Evolutionary conservation across 2,113 vertebrate genomes (phyloP).

Genomic region (Tragelaphus buxtoni): DNA sequence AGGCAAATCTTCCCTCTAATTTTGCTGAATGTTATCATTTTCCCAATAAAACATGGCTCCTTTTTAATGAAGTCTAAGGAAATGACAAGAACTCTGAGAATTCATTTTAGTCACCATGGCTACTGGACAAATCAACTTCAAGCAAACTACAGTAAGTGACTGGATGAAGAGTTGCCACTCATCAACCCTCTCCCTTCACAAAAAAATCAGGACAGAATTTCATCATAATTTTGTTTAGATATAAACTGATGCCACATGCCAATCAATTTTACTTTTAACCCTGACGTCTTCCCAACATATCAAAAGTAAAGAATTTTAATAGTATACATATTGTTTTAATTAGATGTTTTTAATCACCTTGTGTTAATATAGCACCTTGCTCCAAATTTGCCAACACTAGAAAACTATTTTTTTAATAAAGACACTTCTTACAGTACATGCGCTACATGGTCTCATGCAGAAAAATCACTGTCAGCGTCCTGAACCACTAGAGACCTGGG

Average conservation of each 20-base stretch:
- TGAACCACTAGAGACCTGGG: not conserved
- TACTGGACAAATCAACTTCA: conserved; percentile 22
- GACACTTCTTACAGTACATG: not conserved
- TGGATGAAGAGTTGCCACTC: not conserved
- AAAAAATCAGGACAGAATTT: not conserved
- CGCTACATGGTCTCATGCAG: not conserved
- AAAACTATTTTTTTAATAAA: not conserved
- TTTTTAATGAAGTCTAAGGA: conserved; percentile 45
- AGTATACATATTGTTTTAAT: not conserved
- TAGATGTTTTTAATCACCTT: conserved; percentile 59
- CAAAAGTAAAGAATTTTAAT: not conserved
- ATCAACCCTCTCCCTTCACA: not conserved
- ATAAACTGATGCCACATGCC: not conserved
- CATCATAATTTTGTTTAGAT: conserved; percentile 8
- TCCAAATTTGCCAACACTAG: not conserved
- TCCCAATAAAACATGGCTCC: not conserved
- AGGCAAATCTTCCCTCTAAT: not conserved
- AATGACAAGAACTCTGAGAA: not conserved
- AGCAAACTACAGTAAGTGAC: not conserved
- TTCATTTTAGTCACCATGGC: not conserved
- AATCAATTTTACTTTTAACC: not conserved
- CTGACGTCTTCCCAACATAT: not conserved
- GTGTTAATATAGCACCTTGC: conserved; percentile 70
- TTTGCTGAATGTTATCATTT: conserved; percentile 29
- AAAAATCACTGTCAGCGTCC: not conserved